Conservation (phyloP, 2,797 vertebrate species). For the Sitta carolinensis region DNA sequence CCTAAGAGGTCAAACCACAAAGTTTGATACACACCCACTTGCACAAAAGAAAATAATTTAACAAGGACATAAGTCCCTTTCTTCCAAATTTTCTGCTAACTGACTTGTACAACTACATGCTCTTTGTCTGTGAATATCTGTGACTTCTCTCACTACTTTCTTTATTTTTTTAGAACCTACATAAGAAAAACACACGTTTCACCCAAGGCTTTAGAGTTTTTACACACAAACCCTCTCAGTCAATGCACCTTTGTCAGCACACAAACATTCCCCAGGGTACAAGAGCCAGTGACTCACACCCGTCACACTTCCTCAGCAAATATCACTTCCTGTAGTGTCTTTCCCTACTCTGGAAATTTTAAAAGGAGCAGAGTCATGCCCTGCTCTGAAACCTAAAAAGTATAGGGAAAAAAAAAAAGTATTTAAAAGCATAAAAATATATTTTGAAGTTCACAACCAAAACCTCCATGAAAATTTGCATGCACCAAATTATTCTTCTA, state of each 20-base stretch:
- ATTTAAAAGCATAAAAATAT: neutral
- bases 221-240: neutral
- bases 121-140: neutral
- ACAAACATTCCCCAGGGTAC: neutral
- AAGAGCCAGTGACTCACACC: neutral
- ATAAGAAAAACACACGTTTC: neutral
- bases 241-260: neutral
- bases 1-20: neutral
- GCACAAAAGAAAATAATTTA: neutral
- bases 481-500: neutral
- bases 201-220: neutral
- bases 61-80: neutral
- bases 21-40: rapidly evolving
- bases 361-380: neutral
- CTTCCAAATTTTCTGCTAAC: neutral
- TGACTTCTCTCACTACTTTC: neutral
- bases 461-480: neutral
- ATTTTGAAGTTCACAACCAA: neutral
- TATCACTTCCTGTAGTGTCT: neutral
- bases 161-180: neutral
- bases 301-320: rapidly evolving
- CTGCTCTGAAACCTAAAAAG: neutral
- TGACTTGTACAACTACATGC: neutral
- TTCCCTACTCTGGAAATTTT: neutral
- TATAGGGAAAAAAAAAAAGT: neutral